phyloP scores from a whole-genome alignment of 2,113 vertebrate species.

The Sprattus sprattus region DNA sequence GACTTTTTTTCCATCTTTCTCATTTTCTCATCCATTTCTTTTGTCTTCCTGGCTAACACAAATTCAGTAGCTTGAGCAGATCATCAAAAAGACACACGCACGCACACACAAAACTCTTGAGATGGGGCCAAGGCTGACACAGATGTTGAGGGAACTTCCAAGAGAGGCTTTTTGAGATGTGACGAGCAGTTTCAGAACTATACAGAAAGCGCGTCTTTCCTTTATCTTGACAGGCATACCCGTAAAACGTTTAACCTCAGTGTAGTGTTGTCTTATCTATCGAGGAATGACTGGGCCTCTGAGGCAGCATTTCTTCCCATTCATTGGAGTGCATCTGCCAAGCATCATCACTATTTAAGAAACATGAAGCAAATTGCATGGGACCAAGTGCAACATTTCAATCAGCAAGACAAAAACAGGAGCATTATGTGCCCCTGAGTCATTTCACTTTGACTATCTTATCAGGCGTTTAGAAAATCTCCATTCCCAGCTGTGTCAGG shows the following conservation, averaged over 20 bases:
- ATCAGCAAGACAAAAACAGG: neutral
- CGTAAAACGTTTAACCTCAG: neutral
- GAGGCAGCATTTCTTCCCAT: neutral
- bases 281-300: neutral
- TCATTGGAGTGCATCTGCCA: neutral
- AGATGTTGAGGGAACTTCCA: conserved; percentile 40
- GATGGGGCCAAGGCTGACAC: conserved; percentile 11
- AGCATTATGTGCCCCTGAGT: neutral
- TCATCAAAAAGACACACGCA: neutral
- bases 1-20: neutral
- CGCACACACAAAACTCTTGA: neutral
- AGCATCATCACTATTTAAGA: neutral
- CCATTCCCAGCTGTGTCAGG: neutral
- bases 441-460: neutral
- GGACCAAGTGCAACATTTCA: neutral
- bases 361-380: neutral
- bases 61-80: neutral
- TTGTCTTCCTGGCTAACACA: neutral
- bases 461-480: neutral
- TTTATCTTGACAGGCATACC: conserved; percentile 17
- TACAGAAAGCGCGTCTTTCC: conserved; percentile 6
- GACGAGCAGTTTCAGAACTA: conserved; percentile 7
- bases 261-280: neutral
- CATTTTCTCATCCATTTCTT: neutral
- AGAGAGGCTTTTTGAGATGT: conserved; percentile 18